Evolutionary conservation across 2,797 vertebrate species (phyloP).

Genomic region (Pseudocheirus occidentalis): DNA sequence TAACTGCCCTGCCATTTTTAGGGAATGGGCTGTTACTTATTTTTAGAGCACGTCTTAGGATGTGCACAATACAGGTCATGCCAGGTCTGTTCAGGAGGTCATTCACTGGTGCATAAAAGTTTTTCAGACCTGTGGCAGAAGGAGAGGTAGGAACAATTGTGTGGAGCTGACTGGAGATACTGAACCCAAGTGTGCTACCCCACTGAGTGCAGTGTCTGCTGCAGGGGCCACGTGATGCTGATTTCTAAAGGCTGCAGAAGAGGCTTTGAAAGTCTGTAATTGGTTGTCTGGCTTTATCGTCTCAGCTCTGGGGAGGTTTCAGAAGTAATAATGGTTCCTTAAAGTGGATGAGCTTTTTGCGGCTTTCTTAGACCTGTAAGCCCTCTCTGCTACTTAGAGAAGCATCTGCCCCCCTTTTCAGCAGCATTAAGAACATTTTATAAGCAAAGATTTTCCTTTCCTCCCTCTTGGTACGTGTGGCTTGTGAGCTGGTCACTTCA

Average conservation of each 20-base stretch:
- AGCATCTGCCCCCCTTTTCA: constrained; percentile 66
- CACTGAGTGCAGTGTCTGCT: constrained; percentile 48
- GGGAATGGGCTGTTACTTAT: neutral
- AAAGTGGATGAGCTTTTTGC: constrained; percentile 79
- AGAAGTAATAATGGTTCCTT: constrained; percentile 76
- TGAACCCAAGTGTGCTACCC: neutral
- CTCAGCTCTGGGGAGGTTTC: constrained; percentile 82
- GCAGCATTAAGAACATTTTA: constrained; percentile 68
- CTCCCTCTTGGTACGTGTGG: constrained; percentile 29
- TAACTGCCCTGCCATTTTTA: neutral
- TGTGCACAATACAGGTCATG: neutral
- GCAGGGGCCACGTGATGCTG: constrained; percentile 78
- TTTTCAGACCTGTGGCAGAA: constrained; percentile 39
- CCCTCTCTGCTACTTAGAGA: constrained; percentile 32
- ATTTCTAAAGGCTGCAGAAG: constrained; percentile 81
- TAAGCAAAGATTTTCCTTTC: constrained; percentile 65
- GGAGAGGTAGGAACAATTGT: neutral
- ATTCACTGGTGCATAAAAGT: neutral
- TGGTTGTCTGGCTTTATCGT: constrained; percentile 86
- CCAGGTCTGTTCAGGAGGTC: constrained; percentile 17
- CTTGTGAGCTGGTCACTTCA: constrained; percentile 49
- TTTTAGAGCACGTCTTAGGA: neutral
- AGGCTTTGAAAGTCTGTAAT: constrained; percentile 84
- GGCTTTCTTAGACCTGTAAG: constrained; percentile 71
- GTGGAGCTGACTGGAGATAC: neutral